phyloP scores from a whole-genome alignment of 1,140 invertebrate genomes.

The Condylostylus longicornis region DNA sequence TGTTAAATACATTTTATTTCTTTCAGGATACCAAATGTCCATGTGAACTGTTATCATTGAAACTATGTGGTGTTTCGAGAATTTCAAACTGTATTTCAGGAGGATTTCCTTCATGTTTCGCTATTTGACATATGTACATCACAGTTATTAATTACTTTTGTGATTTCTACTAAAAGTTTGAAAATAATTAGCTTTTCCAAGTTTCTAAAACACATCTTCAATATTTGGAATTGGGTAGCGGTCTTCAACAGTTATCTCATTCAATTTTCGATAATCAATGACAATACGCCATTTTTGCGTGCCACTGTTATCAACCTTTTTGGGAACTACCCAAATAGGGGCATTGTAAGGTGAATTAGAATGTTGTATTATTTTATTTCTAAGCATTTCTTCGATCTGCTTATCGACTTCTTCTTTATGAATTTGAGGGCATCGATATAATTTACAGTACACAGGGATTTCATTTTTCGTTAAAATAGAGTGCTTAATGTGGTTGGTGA shows the following conservation, averaged over 20 bases:
- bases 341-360: slow-evolving; percentile 22
- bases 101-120: too few relatives aligned
- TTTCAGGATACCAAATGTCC: too few relatives aligned
- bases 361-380: slow-evolving; percentile 27
- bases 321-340: slow-evolving; percentile 30
- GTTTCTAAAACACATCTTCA: slow-evolving; percentile 22
- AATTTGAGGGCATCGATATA: slow-evolving; percentile 23
- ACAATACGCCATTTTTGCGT: slow-evolving; percentile 17
- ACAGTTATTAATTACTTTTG: too few relatives aligned
- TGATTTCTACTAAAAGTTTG: too few relatives aligned
- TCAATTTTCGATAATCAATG: slow-evolving; percentile 29
- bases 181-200: slow-evolving; percentile 27
- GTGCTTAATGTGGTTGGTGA: slow-evolving; percentile 9
- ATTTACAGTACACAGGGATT: slow-evolving; percentile 17
- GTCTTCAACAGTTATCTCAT: slow-evolving; percentile 30
- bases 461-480: slow-evolving; percentile 14
- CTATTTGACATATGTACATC: too few relatives aligned
- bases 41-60: too few relatives aligned
- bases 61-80: too few relatives aligned
- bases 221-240: slow-evolving; percentile 35
- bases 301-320: slow-evolving; percentile 11
- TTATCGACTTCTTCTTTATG: slow-evolving; percentile 26
- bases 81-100: too few relatives aligned
- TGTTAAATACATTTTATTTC: too few relatives aligned
- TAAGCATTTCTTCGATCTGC: slow-evolving; percentile 20